Percentiles rank a stretch among this genome's conserved stretches.
Evolutionary conservation across 1,140 invertebrate genomes (phyloP).

Genomic region (Holcopasites calliopsidis): DNA sequence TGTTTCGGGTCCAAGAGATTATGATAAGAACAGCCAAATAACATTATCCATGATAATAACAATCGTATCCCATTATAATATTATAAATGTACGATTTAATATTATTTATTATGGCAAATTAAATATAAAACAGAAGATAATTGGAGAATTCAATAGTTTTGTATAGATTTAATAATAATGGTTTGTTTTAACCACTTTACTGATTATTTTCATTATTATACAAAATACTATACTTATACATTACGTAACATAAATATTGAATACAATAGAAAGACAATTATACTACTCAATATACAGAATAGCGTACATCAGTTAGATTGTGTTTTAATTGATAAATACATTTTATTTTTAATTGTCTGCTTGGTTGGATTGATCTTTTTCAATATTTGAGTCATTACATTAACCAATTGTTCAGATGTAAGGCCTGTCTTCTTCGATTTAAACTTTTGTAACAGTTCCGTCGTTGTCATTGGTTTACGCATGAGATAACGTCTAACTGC

Average conservation of each 20-base stretch:
- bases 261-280: not conserved
- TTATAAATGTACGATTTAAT: no score
- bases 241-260: not conserved
- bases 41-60: no score
- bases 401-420: slow-evolving; percentile 92
- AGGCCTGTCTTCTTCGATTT: slow-evolving; percentile 96
- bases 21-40: no score
- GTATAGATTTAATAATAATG: no score
- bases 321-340: slow-evolving; percentile 94
- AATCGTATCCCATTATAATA: no score
- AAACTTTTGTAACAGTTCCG: slow-evolving; percentile 96
- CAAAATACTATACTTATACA: not conserved
- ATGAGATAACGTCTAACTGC: slow-evolving; percentile 95
- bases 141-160: no score
- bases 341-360: slow-evolving; percentile 95
- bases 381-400: slow-evolving; percentile 95
- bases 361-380: slow-evolving; percentile 97
- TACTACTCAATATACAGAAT: not conserved
- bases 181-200: no score
- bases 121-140: no score
- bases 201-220: slow-evolving; percentile 4
- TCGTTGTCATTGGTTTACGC: slow-evolving; percentile 97
- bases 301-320: slow-evolving; percentile 64
- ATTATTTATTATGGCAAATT: no score
- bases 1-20: no score